Percentiles rank a stretch among this genome's conserved stretches.
Evolutionary conservation across 2,888 invertebrate genomes (phyloP).

Genomic region (Bombylius discolor): DNA sequence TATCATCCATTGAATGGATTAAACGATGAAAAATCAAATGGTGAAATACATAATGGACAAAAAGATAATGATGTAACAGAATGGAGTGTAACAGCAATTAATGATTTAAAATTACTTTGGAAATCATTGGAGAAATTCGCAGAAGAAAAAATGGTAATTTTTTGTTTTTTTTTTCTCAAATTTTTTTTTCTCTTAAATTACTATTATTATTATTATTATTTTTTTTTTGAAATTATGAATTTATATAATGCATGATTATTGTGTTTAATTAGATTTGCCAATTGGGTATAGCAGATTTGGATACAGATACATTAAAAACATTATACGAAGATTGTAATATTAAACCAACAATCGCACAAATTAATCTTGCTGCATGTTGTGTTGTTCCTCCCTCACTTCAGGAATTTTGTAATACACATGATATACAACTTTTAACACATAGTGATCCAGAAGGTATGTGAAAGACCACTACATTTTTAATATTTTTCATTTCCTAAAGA

Average conservation of each 20-base stretch:
- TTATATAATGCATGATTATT: not conserved
- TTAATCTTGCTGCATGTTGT: slow-evolving; percentile 85
- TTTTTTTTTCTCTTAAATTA: not conserved
- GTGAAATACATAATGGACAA: slow-evolving; percentile 18
- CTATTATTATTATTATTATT: not conserved
- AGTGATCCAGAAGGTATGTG: slow-evolving; percentile 75
- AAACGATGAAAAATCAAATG: not conserved
- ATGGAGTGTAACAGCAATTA: slow-evolving; percentile 42
- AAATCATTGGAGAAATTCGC: slow-evolving; percentile 59
- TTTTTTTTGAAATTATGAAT: not conserved
- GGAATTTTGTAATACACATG: slow-evolving; percentile 78
- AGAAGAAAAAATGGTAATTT: slow-evolving; percentile 43
- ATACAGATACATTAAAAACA: slow-evolving; percentile 61
- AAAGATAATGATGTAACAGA: slow-evolving; percentile 26
- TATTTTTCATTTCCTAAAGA: too few species aligned
- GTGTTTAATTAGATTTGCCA: slow-evolving; percentile 40
- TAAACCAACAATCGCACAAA: slow-evolving; percentile 81
- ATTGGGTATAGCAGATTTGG: slow-evolving; percentile 82
- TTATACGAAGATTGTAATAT: slow-evolving; percentile 64
- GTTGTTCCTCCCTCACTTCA: slow-evolving; percentile 85
- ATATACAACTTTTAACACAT: slow-evolving; percentile 88
- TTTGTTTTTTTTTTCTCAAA: not conserved
- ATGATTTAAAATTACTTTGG: slow-evolving; percentile 66
- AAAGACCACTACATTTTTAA: too few species aligned
- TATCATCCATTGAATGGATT: slow-evolving; percentile 43